Base-by-base conservation (phyloP, 2,888 invertebrate genomes). In the Euclidia mi region DNA sequence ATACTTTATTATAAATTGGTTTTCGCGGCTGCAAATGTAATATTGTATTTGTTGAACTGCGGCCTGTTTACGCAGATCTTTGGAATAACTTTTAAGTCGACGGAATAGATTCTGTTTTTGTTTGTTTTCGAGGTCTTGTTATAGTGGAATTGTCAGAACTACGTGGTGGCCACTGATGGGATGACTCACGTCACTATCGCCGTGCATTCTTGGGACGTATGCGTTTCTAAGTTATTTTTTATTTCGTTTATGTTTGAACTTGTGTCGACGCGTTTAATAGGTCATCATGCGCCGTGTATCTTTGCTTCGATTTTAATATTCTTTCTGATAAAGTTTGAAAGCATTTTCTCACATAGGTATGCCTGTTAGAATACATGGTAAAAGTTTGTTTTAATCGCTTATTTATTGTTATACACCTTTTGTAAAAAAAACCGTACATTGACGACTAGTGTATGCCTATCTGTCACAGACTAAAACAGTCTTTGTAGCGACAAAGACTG, bases 161-260 rank as follows among this genome's bases (percentile, higher is more conserved):
- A 84, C 86, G 88, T 78, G 90, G 90, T 91, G 92, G 91, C 84
- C 91, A 85, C 76, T 89, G 89, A 88, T 87, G 87, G 83, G 84
- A 87, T 91, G 92, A 92, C 71, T 92, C 92, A 92, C 86, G 82
- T 85, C 83, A 82, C 79, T 87, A 88, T 88, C 86, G 79, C 78
- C 68, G 79, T 85, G 87, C 92, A 92, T 92, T 91, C 92, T 89
- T 90, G 81, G 80, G 81, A 78, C 82, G 90, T 89, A 90, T 91
- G 91, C 91, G 91, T 89, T 91, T 84, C 76, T 78, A 69, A 72
- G 68, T 87, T 82, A 74, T 72, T 81, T 84, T 87, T 86, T 82
- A 83, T 87, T 81, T 68, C 64, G 78, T 81, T 84, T 75, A 77
- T 59, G 69, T 82, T 81, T 84, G 67, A 83, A 83, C 81, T 86